Evolutionary conservation across 2,888 invertebrate genomes (phyloP), one percentile per base, ranked within the genome.

Genomic region (Marasmarcha lunaedactyla): DNA sequence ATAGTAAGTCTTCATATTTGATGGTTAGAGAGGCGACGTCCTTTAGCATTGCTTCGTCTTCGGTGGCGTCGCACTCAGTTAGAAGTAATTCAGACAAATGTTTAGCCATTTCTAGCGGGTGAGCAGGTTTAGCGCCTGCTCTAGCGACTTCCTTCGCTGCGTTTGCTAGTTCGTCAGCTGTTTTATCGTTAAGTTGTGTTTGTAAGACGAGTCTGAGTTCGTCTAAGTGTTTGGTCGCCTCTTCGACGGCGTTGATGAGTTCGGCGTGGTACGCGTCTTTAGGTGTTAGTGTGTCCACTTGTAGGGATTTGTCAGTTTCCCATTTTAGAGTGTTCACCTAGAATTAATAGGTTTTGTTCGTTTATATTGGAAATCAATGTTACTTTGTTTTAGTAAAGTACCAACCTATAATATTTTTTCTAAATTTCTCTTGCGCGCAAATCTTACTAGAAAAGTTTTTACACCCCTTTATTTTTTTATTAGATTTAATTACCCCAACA

Each of bases 241-340:
- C 94, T 34, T 73, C 74, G 2, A 94, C 84, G 0, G 93, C 94
- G 2, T 88, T 87, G 33, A 87, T 84, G 27, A 95, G 70, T 65
- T 95, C 94, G 51, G 88, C 89, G 40, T 89, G 73, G 59, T 94
- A 95, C 0, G 93, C 94, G 58, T 94, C 94, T 63, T 91, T 90
- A 2, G 93, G 90, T 33, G 93, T 93, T 33, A 94, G 68, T 0
- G 94, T 95, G 58, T 94, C 89, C 1, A 94, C 94, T 81, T 95
- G 94, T 3, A 92, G 89, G 1, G 90, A 88, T 0, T 88, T 87
- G 54, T 94, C 93, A 11, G 88, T 88, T 57, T 92, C 93, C 67
- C 91, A 90, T 63, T 85, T 89, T 5, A 90, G 72, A 0, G 92
- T 92, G 46, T 93, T 89, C 7, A 92, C 91, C 74, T 93, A 87